These are phyloP conservation scores for Heliconius hortense DNA, from an alignment of 2,888 invertebrate genomes.

Conservation along the genomic window DNA sequence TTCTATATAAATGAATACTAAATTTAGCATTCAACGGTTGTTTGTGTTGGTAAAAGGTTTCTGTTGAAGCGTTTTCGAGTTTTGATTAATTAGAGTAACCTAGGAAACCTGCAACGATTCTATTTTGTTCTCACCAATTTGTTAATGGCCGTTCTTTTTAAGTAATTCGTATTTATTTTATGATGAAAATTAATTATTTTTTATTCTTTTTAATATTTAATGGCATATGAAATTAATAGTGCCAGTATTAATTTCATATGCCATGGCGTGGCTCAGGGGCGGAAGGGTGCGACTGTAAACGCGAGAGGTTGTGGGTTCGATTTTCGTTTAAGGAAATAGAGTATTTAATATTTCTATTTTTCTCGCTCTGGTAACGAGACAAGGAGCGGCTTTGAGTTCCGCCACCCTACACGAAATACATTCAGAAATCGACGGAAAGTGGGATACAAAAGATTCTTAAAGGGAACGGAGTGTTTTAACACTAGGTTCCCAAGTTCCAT, in stretches of 20 bases:
- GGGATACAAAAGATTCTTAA: no score
- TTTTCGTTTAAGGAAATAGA: no score
- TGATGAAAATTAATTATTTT: background rate
- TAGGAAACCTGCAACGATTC: constrained; percentile 15
- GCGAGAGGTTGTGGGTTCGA: background rate
- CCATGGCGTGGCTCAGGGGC: no score
- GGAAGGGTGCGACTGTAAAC: background rate
- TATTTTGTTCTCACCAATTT: constrained; percentile 13
- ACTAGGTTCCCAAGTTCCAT: no score
- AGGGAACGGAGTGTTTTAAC: no score
- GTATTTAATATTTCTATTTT: no score
- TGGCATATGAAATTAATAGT: background rate
- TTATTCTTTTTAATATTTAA: background rate
- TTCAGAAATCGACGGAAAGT: no score
- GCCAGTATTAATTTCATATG: no score
- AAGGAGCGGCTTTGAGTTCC: no score
- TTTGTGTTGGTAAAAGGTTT: constrained; percentile 19
- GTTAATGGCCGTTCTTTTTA: background rate
- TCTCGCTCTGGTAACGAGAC: no score
- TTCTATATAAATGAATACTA: constrained; percentile 14
- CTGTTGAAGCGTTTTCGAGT: constrained; percentile 5
- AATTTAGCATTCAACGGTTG: constrained; percentile 7
- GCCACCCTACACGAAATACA: no score
- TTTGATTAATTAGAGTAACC: constrained; percentile 20
- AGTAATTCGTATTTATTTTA: constrained; percentile 6